These are phyloP conservation scores for Merops nubicus DNA, from an alignment of 2,113 vertebrate genomes.

Conservation along the genomic window DNA sequence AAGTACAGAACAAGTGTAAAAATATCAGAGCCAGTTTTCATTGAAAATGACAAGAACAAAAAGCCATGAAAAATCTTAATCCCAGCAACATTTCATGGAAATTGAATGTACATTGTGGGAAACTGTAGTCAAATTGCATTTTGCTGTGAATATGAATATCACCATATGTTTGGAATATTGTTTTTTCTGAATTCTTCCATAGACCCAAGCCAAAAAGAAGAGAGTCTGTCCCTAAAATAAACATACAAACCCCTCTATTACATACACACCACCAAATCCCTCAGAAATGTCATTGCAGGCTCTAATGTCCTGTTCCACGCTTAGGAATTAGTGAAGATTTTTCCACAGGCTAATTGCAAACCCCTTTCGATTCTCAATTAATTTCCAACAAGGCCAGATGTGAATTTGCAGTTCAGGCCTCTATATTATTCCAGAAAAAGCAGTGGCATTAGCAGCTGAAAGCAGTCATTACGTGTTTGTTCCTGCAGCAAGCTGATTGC, in stretches of 20 bases:
- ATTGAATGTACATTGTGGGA: neutral
- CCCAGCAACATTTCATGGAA: neutral
- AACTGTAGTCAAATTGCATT: neutral
- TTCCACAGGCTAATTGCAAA: slow-evolving; percentile 40
- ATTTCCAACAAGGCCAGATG: slow-evolving; percentile 60
- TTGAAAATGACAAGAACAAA: neutral
- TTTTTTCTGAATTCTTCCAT: neutral
- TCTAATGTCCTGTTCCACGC: neutral
- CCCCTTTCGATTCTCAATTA: neutral
- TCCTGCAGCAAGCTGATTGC: slow-evolving; percentile 52
- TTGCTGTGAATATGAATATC: slow-evolving; percentile 14
- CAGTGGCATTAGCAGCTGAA: slow-evolving; percentile 60
- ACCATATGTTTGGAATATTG: neutral
- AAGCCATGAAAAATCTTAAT: neutral
- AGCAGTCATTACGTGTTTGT: slow-evolving; percentile 53
- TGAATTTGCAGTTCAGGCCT: slow-evolving; percentile 56
- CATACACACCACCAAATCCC: neutral
- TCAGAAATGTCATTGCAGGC: neutral
- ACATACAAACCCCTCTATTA: neutral
- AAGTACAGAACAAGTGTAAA: neutral
- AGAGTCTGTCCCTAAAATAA: neutral
- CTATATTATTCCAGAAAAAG: slow-evolving; percentile 58
- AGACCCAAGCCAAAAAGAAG: neutral
- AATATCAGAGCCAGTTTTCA: neutral
- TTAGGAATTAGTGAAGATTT: neutral